Evolutionary conservation across 2,797 vertebrate species (phyloP).

Genomic region (Thamnophis elegans): DNA sequence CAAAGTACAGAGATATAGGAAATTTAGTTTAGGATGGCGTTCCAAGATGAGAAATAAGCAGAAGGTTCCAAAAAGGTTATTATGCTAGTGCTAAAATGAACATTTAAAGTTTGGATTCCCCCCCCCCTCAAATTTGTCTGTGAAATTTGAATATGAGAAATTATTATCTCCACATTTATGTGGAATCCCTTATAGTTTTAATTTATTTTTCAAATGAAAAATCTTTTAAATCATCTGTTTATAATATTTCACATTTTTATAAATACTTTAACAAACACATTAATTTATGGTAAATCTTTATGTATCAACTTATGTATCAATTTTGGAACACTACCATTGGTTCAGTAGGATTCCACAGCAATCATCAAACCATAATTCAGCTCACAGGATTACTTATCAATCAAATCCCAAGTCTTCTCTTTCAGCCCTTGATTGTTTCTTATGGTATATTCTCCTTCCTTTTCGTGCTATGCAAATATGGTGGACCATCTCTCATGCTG

Average conservation of each 20-base stretch:
- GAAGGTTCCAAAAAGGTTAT: neutral
- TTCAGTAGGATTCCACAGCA: neutral
- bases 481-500: neutral
- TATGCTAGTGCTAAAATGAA: neutral
- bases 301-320: neutral
- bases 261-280: neutral
- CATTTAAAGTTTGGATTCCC: neutral
- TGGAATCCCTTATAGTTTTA: neutral
- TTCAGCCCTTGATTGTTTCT: neutral
- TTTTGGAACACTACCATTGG: neutral
- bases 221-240: neutral
- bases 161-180: neutral
- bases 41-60: neutral
- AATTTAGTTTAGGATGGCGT: neutral
- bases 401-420: conserved; percentile 33
- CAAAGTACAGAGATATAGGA: neutral
- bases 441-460: neutral
- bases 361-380: neutral
- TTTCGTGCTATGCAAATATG: neutral
- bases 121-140: neutral
- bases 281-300: neutral
- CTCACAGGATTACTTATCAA: neutral
- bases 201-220: neutral
- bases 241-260: neutral
- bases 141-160: neutral